These are phyloP conservation scores for Arothron firmamentum DNA, from an alignment of 2,113 vertebrate genomes.

Conservation along the genomic window DNA sequence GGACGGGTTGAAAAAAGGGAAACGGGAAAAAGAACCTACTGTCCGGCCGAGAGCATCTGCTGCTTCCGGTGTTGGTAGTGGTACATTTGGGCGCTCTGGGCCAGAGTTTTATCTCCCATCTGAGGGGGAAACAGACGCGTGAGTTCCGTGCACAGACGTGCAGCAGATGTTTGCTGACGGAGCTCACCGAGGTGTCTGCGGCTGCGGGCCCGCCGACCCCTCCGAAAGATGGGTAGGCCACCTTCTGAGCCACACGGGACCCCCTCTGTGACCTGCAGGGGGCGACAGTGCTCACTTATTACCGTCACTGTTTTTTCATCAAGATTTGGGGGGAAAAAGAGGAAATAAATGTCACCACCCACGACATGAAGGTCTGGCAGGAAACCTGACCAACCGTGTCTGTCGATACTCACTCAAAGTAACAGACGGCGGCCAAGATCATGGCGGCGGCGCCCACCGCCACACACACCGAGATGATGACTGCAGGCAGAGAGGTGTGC, in stretches of 20 bases:
- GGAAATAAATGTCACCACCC: too few species aligned
- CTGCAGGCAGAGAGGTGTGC: constrained; percentile 55
- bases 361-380: too few species aligned
- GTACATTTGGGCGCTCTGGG: constrained; percentile 92
- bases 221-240: constrained; percentile 81
- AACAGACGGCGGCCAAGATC: constrained; percentile 78
- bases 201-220: constrained; percentile 49
- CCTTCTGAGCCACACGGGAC: constrained; percentile 81
- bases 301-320: too few species aligned
- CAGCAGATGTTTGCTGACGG: background rate
- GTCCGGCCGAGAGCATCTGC: constrained; percentile 89
- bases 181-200: constrained; percentile 71
- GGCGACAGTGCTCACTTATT: constrained; percentile 77
- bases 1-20: background rate
- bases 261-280: constrained; percentile 82
- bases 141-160: background rate
- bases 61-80: constrained; percentile 98
- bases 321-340: too few species aligned
- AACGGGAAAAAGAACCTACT: constrained; percentile 69
- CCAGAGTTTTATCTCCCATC: constrained; percentile 87
- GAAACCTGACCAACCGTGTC: background rate
- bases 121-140: constrained; percentile 41
- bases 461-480: constrained; percentile 78
- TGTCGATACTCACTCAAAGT: constrained; percentile 80
- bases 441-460: constrained; percentile 75